phyloP scores from a whole-genome alignment of 2,888 invertebrate genomes.

The Cyclophora albipunctata region DNA sequence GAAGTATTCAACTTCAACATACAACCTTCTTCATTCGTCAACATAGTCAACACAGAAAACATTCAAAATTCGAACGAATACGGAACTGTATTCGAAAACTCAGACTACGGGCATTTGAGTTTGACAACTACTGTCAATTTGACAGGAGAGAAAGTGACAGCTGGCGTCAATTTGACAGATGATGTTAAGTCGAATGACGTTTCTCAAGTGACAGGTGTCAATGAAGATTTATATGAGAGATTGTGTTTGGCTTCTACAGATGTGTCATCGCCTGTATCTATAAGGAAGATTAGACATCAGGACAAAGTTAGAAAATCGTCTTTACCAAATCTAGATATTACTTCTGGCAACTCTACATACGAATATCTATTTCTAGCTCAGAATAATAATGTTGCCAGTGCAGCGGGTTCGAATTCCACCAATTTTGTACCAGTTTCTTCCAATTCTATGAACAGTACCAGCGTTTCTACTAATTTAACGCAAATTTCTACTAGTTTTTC shows the following conservation, averaged over 20 bases:
- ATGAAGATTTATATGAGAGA: conserved; percentile 48
- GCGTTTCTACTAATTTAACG: conserved; percentile 1
- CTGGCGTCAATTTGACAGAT: conserved; percentile 22
- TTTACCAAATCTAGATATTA: conserved; percentile 50
- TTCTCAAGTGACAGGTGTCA: conserved; percentile 11
- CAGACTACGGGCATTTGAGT: conserved; percentile 62
- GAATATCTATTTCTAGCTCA: conserved; percentile 54
- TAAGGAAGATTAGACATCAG: conserved; percentile 35
- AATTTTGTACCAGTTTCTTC: background rate
- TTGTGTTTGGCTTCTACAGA: conserved; percentile 59
- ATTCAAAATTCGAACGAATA: conserved; percentile 39
- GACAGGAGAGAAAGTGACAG: conserved; percentile 18
- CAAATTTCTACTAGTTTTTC: conserved; percentile 2
- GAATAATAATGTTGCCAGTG: conserved; percentile 21
- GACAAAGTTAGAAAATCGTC: conserved; percentile 56
- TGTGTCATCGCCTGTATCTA: conserved; percentile 33
- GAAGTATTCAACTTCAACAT: conserved; percentile 59
- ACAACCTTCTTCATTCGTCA: conserved; percentile 45
- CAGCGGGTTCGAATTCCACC: conserved; percentile 4
- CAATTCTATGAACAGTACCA: background rate
- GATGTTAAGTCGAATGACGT: background rate
- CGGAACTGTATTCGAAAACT: conserved; percentile 47
- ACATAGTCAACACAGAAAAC: conserved; percentile 60
- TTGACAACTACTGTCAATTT: conserved; percentile 58
- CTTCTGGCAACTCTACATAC: conserved; percentile 51